Percentiles rank a stretch among this genome's conserved stretches.
These are phyloP conservation scores for Myiozetetes cayanensis DNA, from an alignment of 2,113 vertebrate genomes.

Conservation along the genomic window DNA sequence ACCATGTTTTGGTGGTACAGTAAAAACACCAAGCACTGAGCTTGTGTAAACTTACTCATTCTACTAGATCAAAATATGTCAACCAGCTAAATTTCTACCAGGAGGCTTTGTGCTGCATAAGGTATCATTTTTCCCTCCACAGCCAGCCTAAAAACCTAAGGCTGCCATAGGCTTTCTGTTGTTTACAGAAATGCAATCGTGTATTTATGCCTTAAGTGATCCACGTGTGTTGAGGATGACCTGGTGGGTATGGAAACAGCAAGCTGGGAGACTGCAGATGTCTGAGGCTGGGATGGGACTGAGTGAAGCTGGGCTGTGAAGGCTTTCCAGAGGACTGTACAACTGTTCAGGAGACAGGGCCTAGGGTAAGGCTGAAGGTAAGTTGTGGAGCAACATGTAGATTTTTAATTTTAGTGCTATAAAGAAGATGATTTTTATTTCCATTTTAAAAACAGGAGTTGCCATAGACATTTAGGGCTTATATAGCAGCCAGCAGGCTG, in stretches of 20 bases:
- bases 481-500: neutral
- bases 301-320: neutral
- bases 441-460: neutral
- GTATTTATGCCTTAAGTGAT: rapidly evolving
- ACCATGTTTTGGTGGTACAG: neutral
- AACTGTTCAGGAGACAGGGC: neutral
- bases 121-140: neutral
- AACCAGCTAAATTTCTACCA: neutral
- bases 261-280: rapidly evolving
- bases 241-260: neutral
- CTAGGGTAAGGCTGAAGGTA: neutral
- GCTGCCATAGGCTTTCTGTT: neutral
- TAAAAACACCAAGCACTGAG: neutral
- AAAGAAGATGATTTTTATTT: neutral
- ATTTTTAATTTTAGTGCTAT: neutral
- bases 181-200: rapidly evolving
- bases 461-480: neutral
- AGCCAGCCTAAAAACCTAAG: neutral
- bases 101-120: neutral
- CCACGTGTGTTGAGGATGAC: rapidly evolving
- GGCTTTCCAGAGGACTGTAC: neutral
- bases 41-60: conserved; percentile 13
- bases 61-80: neutral
- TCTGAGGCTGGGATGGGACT: neutral
- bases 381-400: neutral